A percentile compares a stretch with the other conserved stretches of the same genome.
These are phyloP conservation scores for Microlaimidae sp. DNA, from an alignment of 2,888 invertebrate species.

Conservation along the genomic window DNA sequence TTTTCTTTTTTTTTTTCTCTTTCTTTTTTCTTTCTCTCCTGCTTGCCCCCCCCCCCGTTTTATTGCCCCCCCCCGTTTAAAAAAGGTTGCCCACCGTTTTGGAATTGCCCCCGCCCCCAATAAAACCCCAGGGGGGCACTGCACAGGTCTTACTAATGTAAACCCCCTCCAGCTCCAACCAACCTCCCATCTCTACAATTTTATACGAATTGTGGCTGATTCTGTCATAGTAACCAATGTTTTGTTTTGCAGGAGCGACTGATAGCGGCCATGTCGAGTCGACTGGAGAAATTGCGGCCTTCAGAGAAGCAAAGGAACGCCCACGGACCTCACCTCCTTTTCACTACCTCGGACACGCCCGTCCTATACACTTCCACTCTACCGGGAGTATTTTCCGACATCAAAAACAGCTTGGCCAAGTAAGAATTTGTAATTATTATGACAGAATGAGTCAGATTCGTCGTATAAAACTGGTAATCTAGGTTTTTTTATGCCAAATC, in stretches of 20 bases:
- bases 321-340: slow-evolving; percentile 71
- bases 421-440: slow-evolving; percentile 27
- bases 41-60: too few relatives aligned
- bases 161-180: too few relatives aligned
- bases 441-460: too few relatives aligned
- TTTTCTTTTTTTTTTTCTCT: too few relatives aligned
- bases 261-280: slow-evolving; percentile 52
- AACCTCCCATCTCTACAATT: too few relatives aligned
- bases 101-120: too few relatives aligned
- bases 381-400: slow-evolving; percentile 33
- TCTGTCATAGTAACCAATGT: not conserved
- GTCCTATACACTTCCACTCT: slow-evolving; percentile 37
- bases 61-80: too few relatives aligned
- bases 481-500: slow-evolving; percentile 10
- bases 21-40: too few relatives aligned
- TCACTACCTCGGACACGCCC: slow-evolving; percentile 46
- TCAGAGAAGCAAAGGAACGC: slow-evolving; percentile 58
- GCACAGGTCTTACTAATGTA: too few relatives aligned
- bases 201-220: too few relatives aligned
- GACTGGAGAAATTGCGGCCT: slow-evolving; percentile 49
- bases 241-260: slow-evolving; percentile 41
- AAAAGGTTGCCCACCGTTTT: too few relatives aligned
- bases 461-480: not conserved
- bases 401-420: slow-evolving; percentile 37
- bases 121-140: too few relatives aligned